Evolutionary conservation across 2,113 vertebrate genomes (phyloP).

Genomic region (Cyprinodon brontotheroides): DNA sequence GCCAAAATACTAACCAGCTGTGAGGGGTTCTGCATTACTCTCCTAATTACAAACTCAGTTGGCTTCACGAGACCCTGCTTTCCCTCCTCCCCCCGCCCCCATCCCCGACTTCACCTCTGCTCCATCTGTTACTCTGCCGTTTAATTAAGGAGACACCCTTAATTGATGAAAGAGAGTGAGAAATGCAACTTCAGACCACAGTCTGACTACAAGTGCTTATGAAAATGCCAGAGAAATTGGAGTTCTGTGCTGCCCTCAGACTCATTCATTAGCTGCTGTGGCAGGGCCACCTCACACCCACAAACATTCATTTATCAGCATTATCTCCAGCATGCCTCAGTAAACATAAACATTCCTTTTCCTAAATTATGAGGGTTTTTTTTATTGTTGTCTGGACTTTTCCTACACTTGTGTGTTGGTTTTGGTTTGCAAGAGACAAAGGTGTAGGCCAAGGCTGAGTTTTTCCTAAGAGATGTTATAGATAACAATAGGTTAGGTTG

Average conservation of each 20-base stretch:
- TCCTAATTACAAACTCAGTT: conserved; percentile 76
- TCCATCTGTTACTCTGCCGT: conserved; percentile 59
- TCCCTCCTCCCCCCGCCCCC: conserved; percentile 26
- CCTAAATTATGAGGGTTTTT: conserved; percentile 5
- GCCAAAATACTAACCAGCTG: conserved; percentile 69
- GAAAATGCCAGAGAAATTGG: conserved; percentile 64
- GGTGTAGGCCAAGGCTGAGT: conserved; percentile 47
- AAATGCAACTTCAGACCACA: conserved; percentile 57
- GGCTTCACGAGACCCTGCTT: conserved; percentile 37
- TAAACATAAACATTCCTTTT: conserved; percentile 24
- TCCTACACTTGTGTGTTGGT: conserved; percentile 13
- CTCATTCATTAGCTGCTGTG: conserved; percentile 56
- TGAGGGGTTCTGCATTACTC: conserved; percentile 58
- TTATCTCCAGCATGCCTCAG: conserved; percentile 23
- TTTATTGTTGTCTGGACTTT: conserved; percentile 36
- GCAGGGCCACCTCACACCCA: conserved; percentile 40
- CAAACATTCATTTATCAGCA: conserved; percentile 33
- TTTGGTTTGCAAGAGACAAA: conserved; percentile 52
- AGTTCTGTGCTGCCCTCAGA: conserved; percentile 19
- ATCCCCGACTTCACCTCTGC: conserved; percentile 53
- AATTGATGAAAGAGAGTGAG: conserved; percentile 72
- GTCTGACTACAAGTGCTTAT: conserved; percentile 56
- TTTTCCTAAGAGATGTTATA: conserved; percentile 57
- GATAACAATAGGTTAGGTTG: conserved; percentile 27
- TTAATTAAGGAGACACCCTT: conserved; percentile 67